phyloP scores from a whole-genome alignment of 2,888 invertebrate species.

The Zelleria hepariella region DNA sequence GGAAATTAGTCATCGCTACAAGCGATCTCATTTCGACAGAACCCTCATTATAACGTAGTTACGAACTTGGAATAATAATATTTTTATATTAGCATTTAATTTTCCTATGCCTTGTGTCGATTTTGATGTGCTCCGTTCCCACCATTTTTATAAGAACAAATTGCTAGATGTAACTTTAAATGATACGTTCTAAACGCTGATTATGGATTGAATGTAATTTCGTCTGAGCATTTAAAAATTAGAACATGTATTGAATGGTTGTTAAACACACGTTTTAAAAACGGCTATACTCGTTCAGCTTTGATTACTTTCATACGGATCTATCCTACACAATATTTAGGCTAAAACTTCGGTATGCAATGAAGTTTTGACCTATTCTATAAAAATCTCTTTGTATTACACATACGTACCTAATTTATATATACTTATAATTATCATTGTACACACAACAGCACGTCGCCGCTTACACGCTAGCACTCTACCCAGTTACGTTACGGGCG shows the following conservation, averaged over 20 bases:
- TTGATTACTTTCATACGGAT: background rate
- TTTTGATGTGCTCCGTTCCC: slow-evolving; percentile 37
- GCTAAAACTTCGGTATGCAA: too few species aligned
- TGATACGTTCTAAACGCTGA: slow-evolving; percentile 6
- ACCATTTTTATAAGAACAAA: slow-evolving; percentile 34
- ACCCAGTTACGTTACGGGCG: too few species aligned
- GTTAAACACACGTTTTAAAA: background rate
- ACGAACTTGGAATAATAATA: slow-evolving; percentile 55
- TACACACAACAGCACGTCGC: too few species aligned
- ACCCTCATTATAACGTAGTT: slow-evolving; percentile 63
- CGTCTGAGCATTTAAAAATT: slow-evolving; percentile 1
- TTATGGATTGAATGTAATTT: slow-evolving; percentile 5
- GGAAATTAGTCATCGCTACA: slow-evolving; percentile 54
- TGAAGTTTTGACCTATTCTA: too few species aligned
- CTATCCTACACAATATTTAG: too few species aligned
- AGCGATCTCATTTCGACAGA: slow-evolving; percentile 54
- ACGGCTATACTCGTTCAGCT: too few species aligned
- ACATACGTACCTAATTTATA: too few species aligned
- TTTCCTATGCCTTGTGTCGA: slow-evolving; percentile 45
- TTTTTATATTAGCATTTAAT: slow-evolving; percentile 70
- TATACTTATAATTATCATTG: too few species aligned
- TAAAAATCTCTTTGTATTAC: too few species aligned
- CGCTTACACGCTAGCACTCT: too few species aligned
- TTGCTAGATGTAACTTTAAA: slow-evolving; percentile 31
- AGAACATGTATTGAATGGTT: background rate